Evolutionary conservation across 1,140 invertebrate genomes (phyloP).

Genomic region (Eufriesea mexicana): DNA sequence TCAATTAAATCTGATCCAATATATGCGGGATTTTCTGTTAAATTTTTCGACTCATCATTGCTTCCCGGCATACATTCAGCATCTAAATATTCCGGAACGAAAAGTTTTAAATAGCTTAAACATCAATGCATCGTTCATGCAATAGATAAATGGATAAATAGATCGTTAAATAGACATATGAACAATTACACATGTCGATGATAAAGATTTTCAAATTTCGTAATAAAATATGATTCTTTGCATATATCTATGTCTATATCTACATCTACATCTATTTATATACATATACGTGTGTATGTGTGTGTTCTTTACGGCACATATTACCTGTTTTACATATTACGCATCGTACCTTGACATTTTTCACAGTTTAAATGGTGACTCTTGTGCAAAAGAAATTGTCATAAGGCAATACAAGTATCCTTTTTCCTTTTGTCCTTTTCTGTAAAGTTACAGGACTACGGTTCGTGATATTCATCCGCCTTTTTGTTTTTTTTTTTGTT

Average conservation of each 20-base stretch:
- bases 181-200: constrained; percentile 30
- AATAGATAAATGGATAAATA: constrained; percentile 36
- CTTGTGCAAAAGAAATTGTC: too few species aligned
- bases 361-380: not conserved
- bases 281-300: not conserved
- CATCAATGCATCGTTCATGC: constrained; percentile 70
- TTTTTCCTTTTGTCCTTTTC: not conserved
- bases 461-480: not conserved
- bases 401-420: not conserved
- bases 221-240: constrained; percentile 60
- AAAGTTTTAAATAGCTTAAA: constrained; percentile 79
- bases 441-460: not conserved
- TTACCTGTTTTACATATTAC: not conserved
- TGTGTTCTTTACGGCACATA: not conserved
- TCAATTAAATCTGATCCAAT: constrained; percentile 84
- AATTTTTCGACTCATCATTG: constrained; percentile 85
- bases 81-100: constrained; percentile 83
- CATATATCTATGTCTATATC: not conserved
- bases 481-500: too few species aligned
- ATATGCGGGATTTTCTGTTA: constrained; percentile 84
- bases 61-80: constrained; percentile 84
- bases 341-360: not conserved
- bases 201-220: constrained; percentile 57
- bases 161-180: constrained; percentile 9
- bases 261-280: too few species aligned